Percentiles rank a stretch among this genome's conserved stretches.
phyloP scores from a whole-genome alignment of 1,140 invertebrate genomes.

The Drosophila parvula region DNA sequence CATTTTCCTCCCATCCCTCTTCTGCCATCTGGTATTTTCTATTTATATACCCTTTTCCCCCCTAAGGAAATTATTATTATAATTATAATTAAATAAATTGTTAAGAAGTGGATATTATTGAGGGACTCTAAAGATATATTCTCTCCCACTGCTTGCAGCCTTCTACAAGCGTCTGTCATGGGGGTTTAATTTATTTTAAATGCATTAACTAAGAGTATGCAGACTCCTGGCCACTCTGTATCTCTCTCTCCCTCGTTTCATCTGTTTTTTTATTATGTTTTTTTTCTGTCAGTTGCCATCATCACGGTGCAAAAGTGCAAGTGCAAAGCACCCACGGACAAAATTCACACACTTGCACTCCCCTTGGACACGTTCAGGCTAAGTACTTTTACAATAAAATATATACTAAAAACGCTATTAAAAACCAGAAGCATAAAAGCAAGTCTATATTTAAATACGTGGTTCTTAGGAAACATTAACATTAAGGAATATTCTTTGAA shows the following conservation, averaged over 20 bases:
- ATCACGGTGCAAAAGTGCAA: slow-evolving; percentile 5
- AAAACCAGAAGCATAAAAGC: neutral
- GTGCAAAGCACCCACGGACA: slow-evolving; percentile 12
- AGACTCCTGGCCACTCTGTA: neutral
- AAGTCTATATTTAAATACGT: slow-evolving; percentile 3
- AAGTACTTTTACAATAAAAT: slow-evolving; percentile 7
- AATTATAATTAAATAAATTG: neutral
- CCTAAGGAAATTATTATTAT: slow-evolving; percentile 4
- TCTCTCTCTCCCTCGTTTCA: slow-evolving; percentile 3
- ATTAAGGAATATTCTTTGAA: neutral
- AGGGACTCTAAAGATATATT: neutral
- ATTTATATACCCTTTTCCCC: slow-evolving; percentile 6
- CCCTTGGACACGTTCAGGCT: neutral
- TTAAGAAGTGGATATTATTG: neutral
- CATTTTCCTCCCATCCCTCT: neutral
- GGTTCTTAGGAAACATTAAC: neutral
- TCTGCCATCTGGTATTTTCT: slow-evolving; percentile 1
- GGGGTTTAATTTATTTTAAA: slow-evolving; percentile 2
- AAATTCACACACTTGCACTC: neutral
- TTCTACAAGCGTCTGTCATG: too few species aligned
- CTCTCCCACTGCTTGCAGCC: neutral
- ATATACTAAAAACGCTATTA: neutral
- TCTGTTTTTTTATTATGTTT: slow-evolving; percentile 15
- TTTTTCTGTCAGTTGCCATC: slow-evolving; percentile 12
- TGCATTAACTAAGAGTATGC: neutral